Percentiles rank a stretch among this genome's conserved stretches.
These are phyloP conservation scores for Tetragonula clypearis DNA, from an alignment of 1,140 invertebrate species.

Conservation along the genomic window DNA sequence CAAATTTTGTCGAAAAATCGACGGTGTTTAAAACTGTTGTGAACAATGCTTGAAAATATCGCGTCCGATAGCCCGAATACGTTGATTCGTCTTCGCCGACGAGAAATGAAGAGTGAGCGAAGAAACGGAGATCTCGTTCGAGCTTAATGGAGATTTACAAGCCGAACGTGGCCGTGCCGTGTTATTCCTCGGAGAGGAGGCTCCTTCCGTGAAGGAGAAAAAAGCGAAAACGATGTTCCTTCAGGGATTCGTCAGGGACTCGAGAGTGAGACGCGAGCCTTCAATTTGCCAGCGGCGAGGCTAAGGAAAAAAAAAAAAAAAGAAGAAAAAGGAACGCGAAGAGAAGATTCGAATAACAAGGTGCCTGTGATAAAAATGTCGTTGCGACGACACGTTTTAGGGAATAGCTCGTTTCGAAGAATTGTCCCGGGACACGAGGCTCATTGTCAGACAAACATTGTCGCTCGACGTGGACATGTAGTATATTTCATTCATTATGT, in stretches of 20 bases:
- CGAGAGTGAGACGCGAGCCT: background rate
- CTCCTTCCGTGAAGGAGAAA: background rate
- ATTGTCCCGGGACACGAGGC: background rate
- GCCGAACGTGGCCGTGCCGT: background rate
- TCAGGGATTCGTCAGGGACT: background rate
- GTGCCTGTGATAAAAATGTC: background rate
- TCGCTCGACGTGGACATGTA: too few species aligned
- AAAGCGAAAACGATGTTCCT: background rate
- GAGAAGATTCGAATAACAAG: background rate
- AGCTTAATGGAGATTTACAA: slow-evolving; percentile 1
- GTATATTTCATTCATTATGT: too few species aligned
- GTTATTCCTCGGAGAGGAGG: background rate
- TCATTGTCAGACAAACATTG: background rate
- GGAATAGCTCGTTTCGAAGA: background rate
- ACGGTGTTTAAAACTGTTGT: too few species aligned
- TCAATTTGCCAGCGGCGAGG: background rate
- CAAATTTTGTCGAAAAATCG: too few species aligned
- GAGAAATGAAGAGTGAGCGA: background rate
- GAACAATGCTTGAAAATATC: too few species aligned
- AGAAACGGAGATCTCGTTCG: background rate
- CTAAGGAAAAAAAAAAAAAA: background rate
- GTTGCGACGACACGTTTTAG: background rate
- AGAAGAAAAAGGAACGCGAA: too few species aligned
- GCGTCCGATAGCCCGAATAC: too few species aligned
- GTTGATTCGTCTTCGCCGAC: background rate